Base-by-base conservation (phyloP, 2,797 vertebrate species). In the Pristis pectinata region DNA sequence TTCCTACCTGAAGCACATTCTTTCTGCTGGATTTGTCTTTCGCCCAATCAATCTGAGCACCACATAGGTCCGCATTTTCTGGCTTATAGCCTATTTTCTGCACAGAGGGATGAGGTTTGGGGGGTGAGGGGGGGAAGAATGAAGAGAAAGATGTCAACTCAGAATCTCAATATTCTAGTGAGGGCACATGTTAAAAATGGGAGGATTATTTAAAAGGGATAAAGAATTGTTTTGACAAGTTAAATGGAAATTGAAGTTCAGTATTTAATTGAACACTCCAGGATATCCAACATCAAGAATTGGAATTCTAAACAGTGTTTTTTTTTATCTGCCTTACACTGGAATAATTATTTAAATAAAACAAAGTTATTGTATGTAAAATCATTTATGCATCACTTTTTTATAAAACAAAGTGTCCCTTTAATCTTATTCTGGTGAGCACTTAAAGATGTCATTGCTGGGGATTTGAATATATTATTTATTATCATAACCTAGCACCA, bases 11-110 rank as follows among this genome's bases (percentile, higher is more conserved):
- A 96, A 99, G 97, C 89, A 99, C 98, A 10, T 99, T 98, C 96
- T 98, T 99, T 95, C 96, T 98, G 96, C 98, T 99, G 3, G 98
- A 99, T 96, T 98, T 99, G 95, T 98, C 98, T 0, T 97, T 97
- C 37, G 98, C 97, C 98, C 98, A 99, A 89, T 98, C 98, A 70
- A 99, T 97, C 0, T 96, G 94, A 94, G 98, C 98, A 9, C 98
- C 98, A 95, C 96, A 96, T 95, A 99, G 97, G 96, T 98, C 97
- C 95, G 98, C 97, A 79, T 96, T 97, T 94, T 99, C 98, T n/a
- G 97, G 96, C 96, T 98, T 98, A 92, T 96, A 83, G n/a, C 98
- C 98, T 0, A 97, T 95, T 97, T 98, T 99, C 98, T 99, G 95
- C 95, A 96, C 77, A 96, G 3, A 95, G 94, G 95, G 3, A 17